Base-by-base conservation (phyloP, 1,140 invertebrate species). In the Leptinotarsa texana region DNA sequence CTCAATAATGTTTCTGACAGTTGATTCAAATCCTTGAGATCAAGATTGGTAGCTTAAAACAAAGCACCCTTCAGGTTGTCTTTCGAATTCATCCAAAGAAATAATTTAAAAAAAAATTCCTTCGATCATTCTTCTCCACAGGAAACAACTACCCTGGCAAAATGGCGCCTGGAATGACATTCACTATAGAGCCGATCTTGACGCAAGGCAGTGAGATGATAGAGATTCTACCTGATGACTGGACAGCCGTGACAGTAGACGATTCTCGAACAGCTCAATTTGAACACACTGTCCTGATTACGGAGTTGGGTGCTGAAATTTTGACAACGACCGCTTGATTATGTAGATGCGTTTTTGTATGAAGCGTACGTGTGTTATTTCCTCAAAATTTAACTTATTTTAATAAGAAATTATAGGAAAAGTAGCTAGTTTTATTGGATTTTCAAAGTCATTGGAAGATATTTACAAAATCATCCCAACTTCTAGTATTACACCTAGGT, bases 111-210 rank as follows among this genome's bases (percentile, higher is more conserved):
- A 42, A 8, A 42, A 42, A 8, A 42, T 11, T 42, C 8, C 33
- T 42, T 42, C 8, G 8, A 42, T 11, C 11, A 11, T 42, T 74
- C 61, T 75, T 4, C 79, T 76, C 85, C 83, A 27, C 75, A 95
- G 94, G 87, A 78, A 93, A 96, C 85, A 79, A 89, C 63, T 88
- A 89, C 80, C 86, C 89, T 13, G 93, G 92, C n/a, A 80, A 86
- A 47, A 98, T 98, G 96, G 80, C 89, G 78, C 82, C 92, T 62
- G 96, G 96, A 24, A 98, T 97, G 94, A 94, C 93, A 2, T 98
- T 98, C 83, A 98, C 96, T 1, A 94, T 98, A 63, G 96, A 98
- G 83, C 97, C 97, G n/a, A 91, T 94, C 17, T 81, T 98, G 21
- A 90, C 90, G 21, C 91, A 95, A 81, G 96, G 96, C 1, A 84